Conservation (phyloP, 2,113 vertebrate genomes). For the Nibea coibor region DNA sequence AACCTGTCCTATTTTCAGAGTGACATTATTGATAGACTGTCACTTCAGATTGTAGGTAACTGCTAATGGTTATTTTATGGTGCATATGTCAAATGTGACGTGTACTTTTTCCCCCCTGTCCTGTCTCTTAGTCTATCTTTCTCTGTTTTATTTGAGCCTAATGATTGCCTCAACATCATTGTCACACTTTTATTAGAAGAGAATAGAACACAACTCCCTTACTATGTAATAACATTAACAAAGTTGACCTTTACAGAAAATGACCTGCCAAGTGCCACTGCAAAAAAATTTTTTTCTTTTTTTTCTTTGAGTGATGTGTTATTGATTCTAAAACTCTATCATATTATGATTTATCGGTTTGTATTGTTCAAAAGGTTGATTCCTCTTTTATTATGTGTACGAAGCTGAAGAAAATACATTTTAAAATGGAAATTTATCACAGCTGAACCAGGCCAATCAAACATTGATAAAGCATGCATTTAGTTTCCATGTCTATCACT, state of each 20-base stretch:
- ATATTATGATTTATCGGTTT: conserved; percentile 21
- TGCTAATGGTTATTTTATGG: conserved; percentile 88
- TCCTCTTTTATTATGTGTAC: background rate
- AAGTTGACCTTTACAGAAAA: conserved; percentile 42
- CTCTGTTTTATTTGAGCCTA: conserved; percentile 60
- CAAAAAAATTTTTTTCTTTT: conserved; percentile 1
- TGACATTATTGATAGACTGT: conserved; percentile 88
- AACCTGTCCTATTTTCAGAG: conserved; percentile 88
- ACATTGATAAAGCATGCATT: conserved; percentile 17
- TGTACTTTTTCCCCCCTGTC: conserved; percentile 38
- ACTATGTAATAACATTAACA: conserved; percentile 39
- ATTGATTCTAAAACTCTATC: conserved; percentile 36
- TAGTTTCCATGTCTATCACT: conserved; percentile 3
- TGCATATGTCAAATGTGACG: conserved; percentile 83
- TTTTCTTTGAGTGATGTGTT: conserved; percentile 23
- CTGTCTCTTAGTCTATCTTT: conserved; percentile 19
- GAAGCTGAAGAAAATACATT: background rate
- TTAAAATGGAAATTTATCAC: background rate
- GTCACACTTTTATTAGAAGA: conserved; percentile 47
- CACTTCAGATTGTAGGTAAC: conserved; percentile 84
- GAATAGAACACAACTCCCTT: conserved; percentile 8
- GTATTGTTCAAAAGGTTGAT: conserved; percentile 4
- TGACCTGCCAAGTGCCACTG: conserved; percentile 1
- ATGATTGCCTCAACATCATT: conserved; percentile 57
- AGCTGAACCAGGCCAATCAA: background rate